Evolutionary conservation across 1,140 invertebrate genomes (phyloP).

Genomic region (Drosophila kanapiae): DNA sequence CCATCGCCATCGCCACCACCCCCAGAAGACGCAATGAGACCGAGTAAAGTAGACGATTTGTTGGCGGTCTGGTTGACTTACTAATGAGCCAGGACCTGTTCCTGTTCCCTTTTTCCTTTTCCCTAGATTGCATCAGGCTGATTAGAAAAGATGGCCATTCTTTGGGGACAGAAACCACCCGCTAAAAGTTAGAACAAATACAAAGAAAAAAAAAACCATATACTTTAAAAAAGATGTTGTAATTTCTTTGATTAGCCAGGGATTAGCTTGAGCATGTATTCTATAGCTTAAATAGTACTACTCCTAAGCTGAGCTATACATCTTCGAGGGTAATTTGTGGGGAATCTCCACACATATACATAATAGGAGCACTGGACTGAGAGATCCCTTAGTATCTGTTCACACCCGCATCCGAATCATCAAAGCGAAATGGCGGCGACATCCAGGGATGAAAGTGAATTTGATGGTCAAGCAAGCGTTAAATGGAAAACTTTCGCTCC

Average conservation of each 20-base stretch:
- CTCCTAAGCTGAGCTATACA: background rate
- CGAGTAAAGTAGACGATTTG: conserved; percentile 60
- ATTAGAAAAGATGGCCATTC: conserved; percentile 49
- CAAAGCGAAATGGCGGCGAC: conserved; percentile 55
- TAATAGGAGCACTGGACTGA: conserved; percentile 5
- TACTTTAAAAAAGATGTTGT: conserved; percentile 6
- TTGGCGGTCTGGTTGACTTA: conserved; percentile 64
- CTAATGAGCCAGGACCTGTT: conserved; percentile 59
- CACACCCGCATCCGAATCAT: conserved; percentile 52
- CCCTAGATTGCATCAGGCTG: conserved; percentile 35
- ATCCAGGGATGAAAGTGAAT: conserved; percentile 67
- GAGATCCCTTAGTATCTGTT: conserved; percentile 28
- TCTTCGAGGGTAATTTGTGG: background rate
- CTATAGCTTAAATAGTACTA: background rate
- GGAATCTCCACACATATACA: background rate
- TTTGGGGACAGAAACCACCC: conserved; percentile 2
- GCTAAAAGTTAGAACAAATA: conserved; percentile 32
- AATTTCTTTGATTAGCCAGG: background rate
- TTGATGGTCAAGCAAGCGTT: conserved; percentile 64
- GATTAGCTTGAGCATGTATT: background rate
- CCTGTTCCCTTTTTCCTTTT: conserved; percentile 7
- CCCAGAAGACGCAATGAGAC: conserved; percentile 21
- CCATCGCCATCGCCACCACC: background rate
- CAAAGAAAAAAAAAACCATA: conserved; percentile 6
- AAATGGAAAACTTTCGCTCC: conserved; percentile 63